These are phyloP conservation scores for Urocolius indicus DNA, from an alignment of 2,113 vertebrate genomes.

Conservation along the genomic window DNA sequence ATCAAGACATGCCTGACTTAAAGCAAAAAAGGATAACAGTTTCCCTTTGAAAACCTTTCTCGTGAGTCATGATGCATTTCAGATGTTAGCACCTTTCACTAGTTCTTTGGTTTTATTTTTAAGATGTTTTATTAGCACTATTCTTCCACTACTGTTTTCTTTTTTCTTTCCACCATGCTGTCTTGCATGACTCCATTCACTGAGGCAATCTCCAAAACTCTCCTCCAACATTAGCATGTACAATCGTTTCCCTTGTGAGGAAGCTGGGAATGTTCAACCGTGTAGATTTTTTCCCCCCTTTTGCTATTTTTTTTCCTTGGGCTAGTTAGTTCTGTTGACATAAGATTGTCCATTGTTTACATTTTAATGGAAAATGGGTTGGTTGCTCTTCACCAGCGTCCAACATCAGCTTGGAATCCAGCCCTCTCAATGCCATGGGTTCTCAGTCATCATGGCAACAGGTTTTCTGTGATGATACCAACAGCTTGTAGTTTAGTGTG, in stretches of 20 bases:
- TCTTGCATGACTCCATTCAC: constrained; percentile 5
- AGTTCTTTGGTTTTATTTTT: not conserved
- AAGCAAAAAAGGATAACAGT: not conserved
- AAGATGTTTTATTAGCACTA: not conserved
- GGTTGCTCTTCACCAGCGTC: not conserved
- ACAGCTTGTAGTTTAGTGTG: not conserved
- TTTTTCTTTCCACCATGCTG: not conserved
- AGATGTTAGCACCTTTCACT: not conserved
- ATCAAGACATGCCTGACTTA: not conserved
- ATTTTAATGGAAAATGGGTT: not conserved
- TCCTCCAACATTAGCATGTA: not conserved
- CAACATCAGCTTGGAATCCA: not conserved
- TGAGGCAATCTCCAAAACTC: not conserved
- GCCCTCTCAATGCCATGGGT: fast-evolving
- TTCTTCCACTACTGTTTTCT: not conserved
- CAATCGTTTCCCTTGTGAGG: constrained; percentile 5
- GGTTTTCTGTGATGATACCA: constrained; percentile 12
- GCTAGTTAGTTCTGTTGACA: not conserved
- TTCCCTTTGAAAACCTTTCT: not conserved
- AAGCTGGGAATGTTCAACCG: not conserved
- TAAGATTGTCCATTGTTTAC: not conserved
- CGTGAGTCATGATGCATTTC: not conserved
- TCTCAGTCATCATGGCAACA: not conserved
- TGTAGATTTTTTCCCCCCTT: not conserved
- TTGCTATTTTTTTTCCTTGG: not conserved